Percentiles rank a stretch among this genome's conserved stretches.
phyloP scores from a whole-genome alignment of 2,888 invertebrate species.

The Campopleginae sp. region DNA sequence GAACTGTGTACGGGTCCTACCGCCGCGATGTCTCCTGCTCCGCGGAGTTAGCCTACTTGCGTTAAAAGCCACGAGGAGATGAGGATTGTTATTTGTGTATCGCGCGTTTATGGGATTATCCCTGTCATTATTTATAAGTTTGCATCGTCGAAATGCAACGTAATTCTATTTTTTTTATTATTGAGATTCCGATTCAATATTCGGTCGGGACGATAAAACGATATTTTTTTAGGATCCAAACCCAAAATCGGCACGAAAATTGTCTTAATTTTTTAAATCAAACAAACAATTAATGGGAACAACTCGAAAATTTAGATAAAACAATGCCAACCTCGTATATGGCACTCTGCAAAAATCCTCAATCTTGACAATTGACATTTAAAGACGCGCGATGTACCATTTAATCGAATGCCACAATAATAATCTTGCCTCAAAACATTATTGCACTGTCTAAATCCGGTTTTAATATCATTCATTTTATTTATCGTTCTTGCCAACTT shows the following conservation, averaged over 20 bases:
- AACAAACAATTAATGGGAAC: no score
- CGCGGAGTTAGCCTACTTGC: constrained; percentile 79
- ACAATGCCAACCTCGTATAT: not conserved
- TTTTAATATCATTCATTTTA: constrained; percentile 11
- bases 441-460: constrained; percentile 22
- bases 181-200: no score
- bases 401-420: not conserved
- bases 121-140: no score
- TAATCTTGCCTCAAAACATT: not conserved
- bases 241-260: no score
- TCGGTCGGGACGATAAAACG: no score
- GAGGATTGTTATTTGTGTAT: constrained; percentile 31
- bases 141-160: no score
- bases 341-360: not conserved
- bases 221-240: no score
- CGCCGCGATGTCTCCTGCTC: constrained; percentile 69
- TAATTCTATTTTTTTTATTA: no score
- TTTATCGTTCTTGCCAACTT: constrained; percentile 1
- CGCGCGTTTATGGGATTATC: not conserved
- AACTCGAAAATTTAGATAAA: not conserved
- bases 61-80: constrained; percentile 67
- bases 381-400: not conserved
- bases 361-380: not conserved
- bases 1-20: constrained; percentile 24
- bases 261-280: no score